Conservation (phyloP, 35 echinoderm and acorn worm genomes). For the Eucidaris tribuloides region DNA sequence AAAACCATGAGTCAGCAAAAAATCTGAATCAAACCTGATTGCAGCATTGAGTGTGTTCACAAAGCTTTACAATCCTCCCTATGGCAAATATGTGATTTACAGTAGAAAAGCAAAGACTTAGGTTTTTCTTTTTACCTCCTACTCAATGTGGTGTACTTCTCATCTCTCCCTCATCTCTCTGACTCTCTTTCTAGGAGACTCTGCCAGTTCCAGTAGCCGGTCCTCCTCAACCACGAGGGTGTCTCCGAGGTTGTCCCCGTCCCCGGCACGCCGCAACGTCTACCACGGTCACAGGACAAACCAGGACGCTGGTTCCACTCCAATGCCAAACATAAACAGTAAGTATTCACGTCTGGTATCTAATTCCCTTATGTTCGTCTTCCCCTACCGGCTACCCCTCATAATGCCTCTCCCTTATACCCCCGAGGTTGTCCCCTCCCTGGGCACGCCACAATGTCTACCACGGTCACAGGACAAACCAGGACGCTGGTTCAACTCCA, state of each 20-base stretch:
- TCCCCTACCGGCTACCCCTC: not conserved
- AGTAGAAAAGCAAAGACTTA: too few relatives aligned
- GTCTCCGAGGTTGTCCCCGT: not conserved
- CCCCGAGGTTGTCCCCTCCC: not conserved
- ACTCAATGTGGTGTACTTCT: too few relatives aligned
- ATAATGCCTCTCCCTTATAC: too few relatives aligned
- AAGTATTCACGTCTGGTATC: not conserved
- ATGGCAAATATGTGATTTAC: too few relatives aligned
- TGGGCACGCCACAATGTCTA: not conserved
- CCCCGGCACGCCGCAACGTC: not conserved
- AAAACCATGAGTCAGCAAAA: too few relatives aligned
- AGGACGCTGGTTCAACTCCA: not conserved
- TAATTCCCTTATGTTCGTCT: not conserved
- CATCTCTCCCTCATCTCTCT: too few relatives aligned
- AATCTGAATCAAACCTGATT: too few relatives aligned
- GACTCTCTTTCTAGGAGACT: not conserved
- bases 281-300: not conserved
- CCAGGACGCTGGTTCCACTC: not conserved
- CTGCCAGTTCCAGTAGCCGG: not conserved
- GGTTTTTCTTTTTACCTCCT: too few relatives aligned
- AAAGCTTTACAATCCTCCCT: too few relatives aligned
- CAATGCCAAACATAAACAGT: not conserved
- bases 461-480: not conserved
- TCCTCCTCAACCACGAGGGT: conserved; percentile 2
- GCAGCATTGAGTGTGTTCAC: too few relatives aligned